A percentile compares a stretch with the other conserved stretches of the same genome.
Conservation (phyloP, 2,888 invertebrate species). For the Eupithecia pulchellata region DNA sequence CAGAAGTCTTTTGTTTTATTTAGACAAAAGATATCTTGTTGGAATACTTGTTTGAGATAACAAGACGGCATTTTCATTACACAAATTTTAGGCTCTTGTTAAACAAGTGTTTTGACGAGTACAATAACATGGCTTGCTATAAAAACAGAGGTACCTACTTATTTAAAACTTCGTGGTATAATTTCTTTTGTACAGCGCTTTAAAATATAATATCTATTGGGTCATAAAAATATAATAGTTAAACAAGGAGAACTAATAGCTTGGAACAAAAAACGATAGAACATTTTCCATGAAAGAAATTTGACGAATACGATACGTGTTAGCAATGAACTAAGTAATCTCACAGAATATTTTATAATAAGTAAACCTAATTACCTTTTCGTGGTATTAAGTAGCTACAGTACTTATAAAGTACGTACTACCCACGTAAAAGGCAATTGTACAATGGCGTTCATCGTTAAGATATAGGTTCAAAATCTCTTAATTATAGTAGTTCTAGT, state of each 20-base stretch:
- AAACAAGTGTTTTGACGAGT: constrained; percentile 8
- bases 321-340: no score
- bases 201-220: no score
- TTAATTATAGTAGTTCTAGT: no score
- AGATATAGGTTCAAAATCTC: no score
- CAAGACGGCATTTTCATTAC: constrained; percentile 25
- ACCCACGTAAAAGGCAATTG: background rate
- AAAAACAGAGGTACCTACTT: background rate
- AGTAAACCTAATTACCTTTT: no score
- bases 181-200: background rate
- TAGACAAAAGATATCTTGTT: constrained; percentile 26
- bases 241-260: no score
- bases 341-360: no score
- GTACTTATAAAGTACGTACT: background rate
- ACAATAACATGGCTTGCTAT: background rate
- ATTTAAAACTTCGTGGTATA: background rate
- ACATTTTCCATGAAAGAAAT: background rate
- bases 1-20: constrained; percentile 34
- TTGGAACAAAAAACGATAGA: no score
- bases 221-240: no score
- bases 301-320: background rate
- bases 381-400: no score
- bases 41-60: constrained; percentile 24
- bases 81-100: constrained; percentile 8
- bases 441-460: no score